Evolutionary conservation across 2,888 invertebrate species (phyloP).

Genomic region (Scaptomyza flava): DNA sequence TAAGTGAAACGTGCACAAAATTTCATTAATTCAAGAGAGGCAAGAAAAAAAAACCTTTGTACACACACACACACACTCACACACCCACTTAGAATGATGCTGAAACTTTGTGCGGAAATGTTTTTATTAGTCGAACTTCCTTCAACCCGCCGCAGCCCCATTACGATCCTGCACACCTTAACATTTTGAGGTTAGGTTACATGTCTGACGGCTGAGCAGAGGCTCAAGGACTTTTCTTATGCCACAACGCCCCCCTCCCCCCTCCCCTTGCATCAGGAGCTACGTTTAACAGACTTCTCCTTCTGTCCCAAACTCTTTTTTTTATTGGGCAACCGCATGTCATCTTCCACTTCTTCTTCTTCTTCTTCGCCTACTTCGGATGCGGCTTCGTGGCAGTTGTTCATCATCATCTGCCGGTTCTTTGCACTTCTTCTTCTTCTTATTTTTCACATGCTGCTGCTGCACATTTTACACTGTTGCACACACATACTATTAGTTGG

Average conservation of each 20-base stretch:
- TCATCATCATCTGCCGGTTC: not conserved
- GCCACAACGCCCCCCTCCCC: too few species aligned
- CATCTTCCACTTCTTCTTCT: not conserved
- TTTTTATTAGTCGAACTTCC: slow-evolving; percentile 37
- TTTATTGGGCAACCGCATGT: slow-evolving; percentile 7
- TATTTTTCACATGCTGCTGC: not conserved
- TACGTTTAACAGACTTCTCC: slow-evolving; percentile 8
- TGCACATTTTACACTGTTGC: slow-evolving; percentile 32
- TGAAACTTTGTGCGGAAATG: slow-evolving; percentile 50
- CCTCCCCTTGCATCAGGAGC: not conserved
- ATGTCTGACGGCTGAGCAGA: slow-evolving; percentile 39
- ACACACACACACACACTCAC: slow-evolving; percentile 9
- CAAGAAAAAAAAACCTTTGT: not conserved
- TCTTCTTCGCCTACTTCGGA: slow-evolving; percentile 23
- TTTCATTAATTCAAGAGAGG: slow-evolving; percentile 31
- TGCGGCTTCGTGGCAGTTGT: slow-evolving; percentile 42
- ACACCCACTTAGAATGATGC: slow-evolving; percentile 35
- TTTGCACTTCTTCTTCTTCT: not conserved
- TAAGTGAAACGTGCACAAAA: slow-evolving; percentile 50
- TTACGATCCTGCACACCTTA: not conserved
- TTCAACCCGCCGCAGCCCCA: not conserved
- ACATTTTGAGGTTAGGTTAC: slow-evolving; percentile 22
- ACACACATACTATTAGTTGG: slow-evolving; percentile 50
- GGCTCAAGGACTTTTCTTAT: slow-evolving; percentile 77
- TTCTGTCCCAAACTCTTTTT: not conserved